Evolutionary conservation across 1,140 invertebrate species (phyloP), one percentile per base, ranked within the genome.

Genomic region (Ridgeia piscesae): DNA sequence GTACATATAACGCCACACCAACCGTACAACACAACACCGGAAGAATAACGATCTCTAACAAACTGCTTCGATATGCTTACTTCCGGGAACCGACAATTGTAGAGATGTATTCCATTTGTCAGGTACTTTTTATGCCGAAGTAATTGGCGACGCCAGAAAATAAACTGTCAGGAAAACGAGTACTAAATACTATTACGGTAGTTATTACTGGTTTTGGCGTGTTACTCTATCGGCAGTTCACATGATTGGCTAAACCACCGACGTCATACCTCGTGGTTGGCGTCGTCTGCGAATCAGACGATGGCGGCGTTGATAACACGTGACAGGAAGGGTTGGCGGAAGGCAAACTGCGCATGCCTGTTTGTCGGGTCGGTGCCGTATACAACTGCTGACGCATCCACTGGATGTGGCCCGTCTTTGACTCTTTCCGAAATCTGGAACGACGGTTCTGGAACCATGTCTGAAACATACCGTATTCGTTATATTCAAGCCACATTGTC

Each of bases 321-420:
- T 77, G 58, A 77, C 58, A 77, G 98, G 98, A 17, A 93, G 93
- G 97, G 96, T 95, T 91, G 94, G 94, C 88, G 96, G 92, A 94
- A 94, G 92, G 34, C 35, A 89, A 33, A 91, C n/a, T 48, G 48
- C 90, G 34, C 92, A 92, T 77, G 42, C 89, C 11, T 34, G 58
- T 21, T 58, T 93, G 34, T 92, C 34, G 27, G 88, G 58, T 77
- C 58, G 58, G 58, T 31, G 58, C 58, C 58, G 58, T 77, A 21
- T 77, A 90, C 35, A 91, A 34, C 50, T 88, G 91, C 34, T 91
- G 34, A 14, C 35, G 34, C 91, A 91, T 91, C 91, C 91, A 91
- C 8, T 35, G 33, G 91, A 91, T 91, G 91, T 58, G 91, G 9
- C 42, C 42, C n/a, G 34, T 91, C 42, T 91, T 91, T 11, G 91